Conservation (phyloP, 2,797 vertebrate species). For the Amazonetta brasiliensis region DNA sequence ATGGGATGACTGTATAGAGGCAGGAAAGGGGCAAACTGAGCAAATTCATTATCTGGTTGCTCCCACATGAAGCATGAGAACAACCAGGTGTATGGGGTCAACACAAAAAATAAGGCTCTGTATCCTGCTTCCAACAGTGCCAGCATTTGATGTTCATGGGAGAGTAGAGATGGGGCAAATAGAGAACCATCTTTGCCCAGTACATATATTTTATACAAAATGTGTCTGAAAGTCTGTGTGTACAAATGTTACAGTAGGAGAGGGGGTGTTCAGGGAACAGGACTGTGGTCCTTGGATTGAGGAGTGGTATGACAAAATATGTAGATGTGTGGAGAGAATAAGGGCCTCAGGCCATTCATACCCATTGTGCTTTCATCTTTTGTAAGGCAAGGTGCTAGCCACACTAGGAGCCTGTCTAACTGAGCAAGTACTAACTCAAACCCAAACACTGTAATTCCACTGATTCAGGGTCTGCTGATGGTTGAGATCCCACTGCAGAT, state of each 20-base stretch:
- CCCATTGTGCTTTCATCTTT: not conserved
- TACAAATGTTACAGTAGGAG: not conserved
- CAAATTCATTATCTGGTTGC: not conserved
- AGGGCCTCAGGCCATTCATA: no score
- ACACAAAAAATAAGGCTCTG: not conserved
- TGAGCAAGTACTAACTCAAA: not conserved
- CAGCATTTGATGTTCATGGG: not conserved
- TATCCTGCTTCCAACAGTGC: not conserved
- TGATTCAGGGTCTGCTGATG: not conserved
- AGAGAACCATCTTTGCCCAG: not conserved
- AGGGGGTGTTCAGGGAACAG: not conserved
- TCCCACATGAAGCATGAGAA: not conserved
- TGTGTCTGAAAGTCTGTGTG: not conserved
- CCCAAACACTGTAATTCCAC: not conserved
- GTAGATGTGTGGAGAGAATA: not conserved
- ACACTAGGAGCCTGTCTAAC: not conserved
- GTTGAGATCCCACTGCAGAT: not conserved
- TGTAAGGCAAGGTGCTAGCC: not conserved
- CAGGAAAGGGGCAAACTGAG: not conserved
- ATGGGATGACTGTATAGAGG: not conserved
- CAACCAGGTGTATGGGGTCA: not conserved
- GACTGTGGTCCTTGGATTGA: not conserved
- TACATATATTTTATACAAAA: not conserved
- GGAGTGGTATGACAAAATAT: not conserved
- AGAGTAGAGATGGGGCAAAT: not conserved